Evolutionary conservation across 2,797 vertebrate genomes (phyloP).

Genomic region (Coluber constrictor): DNA sequence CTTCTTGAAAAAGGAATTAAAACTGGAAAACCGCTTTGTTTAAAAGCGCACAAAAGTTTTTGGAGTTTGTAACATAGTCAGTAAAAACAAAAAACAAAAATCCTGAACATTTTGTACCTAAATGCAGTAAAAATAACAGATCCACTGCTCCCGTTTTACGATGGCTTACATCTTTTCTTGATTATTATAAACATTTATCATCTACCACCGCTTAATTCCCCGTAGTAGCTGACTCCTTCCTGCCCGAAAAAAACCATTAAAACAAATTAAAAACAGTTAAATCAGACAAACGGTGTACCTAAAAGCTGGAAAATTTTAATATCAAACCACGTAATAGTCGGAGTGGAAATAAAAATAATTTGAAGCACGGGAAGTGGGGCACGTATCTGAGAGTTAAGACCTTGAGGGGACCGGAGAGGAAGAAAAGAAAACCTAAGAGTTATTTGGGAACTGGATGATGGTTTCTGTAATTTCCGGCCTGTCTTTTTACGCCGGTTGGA

Average conservation of each 20-base stretch:
- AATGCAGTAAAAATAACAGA: neutral
- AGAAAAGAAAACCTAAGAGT: neutral
- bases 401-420: accelerated
- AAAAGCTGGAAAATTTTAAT: neutral
- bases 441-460: neutral
- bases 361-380: too few relatives aligned
- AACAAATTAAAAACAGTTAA: neutral
- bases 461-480: too few relatives aligned
- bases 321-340: neutral
- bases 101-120: neutral
- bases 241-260: neutral
- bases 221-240: neutral
- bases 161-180: neutral
- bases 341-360: neutral
- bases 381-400: neutral
- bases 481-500: neutral
- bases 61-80: neutral
- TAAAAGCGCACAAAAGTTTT: neutral
- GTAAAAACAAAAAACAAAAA: neutral
- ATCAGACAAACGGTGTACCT: neutral
- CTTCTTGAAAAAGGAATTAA: neutral
- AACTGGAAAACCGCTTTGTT: neutral
- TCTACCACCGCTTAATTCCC: neutral
- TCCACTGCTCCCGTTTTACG: neutral
- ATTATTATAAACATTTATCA: neutral